Base-by-base conservation (phyloP, 2,888 invertebrate species). In the Drosophila neutralis region DNA sequence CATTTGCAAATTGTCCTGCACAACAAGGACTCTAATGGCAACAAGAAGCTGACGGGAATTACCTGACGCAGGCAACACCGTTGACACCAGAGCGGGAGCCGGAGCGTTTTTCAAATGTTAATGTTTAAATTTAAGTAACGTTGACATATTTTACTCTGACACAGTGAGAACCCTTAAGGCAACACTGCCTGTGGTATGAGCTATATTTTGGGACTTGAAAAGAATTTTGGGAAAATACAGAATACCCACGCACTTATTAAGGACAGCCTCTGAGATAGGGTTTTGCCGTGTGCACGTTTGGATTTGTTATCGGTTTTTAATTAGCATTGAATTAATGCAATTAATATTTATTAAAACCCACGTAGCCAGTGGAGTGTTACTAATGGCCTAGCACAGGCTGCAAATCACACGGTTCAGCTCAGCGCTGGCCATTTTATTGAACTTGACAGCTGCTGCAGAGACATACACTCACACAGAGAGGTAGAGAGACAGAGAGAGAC, bases 291-390 rank as follows among this genome's bases (percentile, higher is more conserved):
- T 40, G 42, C 71, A 69, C 42, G 69, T 40, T 54, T 60, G 52
- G 54, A 56, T 64, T 73, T 69, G 68, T 52, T 82, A 85, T 85
- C 58, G 83, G 83, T 83, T 89, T 88, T 85, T 80, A 85, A 86
- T 89, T 85, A 88, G 80, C 81, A 74, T 70, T 67, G 67, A 73
- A 76, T 86, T 73, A 78, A 74, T 75, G 73, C 80, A 76, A 88
- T 84, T 83, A 81, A 78, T 68, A 76, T 73, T 83, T 81, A 83
- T 75, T 70, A 60, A 81, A 86, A 69, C 29, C 70, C 69, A 60
- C 67, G 73, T 36, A 58, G 60, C 40, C 66, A 77, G 29, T 68
- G 71, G 58, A 59, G 70, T 82, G 89, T 76, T 56, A 69, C 76
- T 84, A 89, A 87, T 82, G 64, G 65, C 73, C 61, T 70, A 74